These are phyloP conservation scores for Orthosia incerta DNA, from an alignment of 2,888 invertebrate genomes.

Conservation along the genomic window DNA sequence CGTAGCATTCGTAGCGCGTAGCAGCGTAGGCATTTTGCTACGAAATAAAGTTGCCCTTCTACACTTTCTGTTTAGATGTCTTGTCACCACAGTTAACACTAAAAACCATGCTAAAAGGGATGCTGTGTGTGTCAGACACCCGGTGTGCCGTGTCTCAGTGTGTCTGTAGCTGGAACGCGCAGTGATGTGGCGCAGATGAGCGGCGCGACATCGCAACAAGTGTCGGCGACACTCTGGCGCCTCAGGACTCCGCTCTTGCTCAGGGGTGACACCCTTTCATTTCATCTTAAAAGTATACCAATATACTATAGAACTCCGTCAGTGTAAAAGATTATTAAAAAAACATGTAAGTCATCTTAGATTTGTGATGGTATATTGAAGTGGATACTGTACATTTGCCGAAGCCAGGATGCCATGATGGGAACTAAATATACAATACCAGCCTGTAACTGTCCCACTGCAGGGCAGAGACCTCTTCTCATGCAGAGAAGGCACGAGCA, in stretches of 20 bases:
- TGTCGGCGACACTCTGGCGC: constrained; percentile 82
- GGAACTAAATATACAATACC: too few species aligned
- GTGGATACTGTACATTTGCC: background rate
- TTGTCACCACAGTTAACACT: background rate
- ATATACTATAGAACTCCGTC: background rate
- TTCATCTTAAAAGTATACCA: background rate
- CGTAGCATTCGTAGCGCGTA: background rate
- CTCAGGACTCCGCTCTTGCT: constrained; percentile 41
- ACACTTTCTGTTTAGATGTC: background rate
- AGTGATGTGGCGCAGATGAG: constrained; percentile 40
- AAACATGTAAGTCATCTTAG: background rate
- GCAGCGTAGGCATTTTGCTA: background rate
- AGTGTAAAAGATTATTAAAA: too few species aligned
- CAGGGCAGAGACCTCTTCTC: too few species aligned
- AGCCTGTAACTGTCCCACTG: too few species aligned
- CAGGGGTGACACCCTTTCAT: constrained; percentile 32
- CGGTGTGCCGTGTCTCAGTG: background rate
- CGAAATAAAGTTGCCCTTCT: background rate
- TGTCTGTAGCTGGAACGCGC: constrained; percentile 50
- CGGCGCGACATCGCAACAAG: constrained; percentile 79
- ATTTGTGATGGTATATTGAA: background rate
- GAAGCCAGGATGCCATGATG: too few species aligned
- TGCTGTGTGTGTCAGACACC: background rate
- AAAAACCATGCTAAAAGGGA: background rate
- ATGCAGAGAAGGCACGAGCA: too few species aligned